Conservation (phyloP, 92 coral and sea anemone genomes). For the Palythoa grandiflora region DNA sequence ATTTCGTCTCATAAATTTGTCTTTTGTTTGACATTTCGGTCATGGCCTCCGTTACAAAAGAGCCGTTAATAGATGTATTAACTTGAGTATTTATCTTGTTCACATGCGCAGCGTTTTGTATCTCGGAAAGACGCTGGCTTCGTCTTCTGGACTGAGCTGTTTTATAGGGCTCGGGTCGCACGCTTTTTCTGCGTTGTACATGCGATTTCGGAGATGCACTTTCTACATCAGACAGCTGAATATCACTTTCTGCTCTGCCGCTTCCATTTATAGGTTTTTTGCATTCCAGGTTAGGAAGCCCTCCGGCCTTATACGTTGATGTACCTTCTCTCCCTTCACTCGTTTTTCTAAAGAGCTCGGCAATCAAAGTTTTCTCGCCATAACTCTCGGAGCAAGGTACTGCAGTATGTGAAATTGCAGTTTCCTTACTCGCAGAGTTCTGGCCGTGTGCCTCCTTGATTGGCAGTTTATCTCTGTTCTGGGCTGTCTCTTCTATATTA, state of each 20-base stretch:
- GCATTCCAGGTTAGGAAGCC: not conserved
- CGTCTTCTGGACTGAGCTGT: constrained; percentile 12
- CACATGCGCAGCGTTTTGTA: not conserved
- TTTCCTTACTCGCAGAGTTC: not conserved
- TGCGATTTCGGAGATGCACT: not conserved
- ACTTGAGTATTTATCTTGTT: not conserved
- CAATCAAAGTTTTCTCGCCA: not conserved
- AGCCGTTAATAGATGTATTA: not conserved
- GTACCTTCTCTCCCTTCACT: not conserved
- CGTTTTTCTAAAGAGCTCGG: not conserved
- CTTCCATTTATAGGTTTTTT: not conserved
- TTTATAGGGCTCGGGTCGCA: constrained; percentile 30
- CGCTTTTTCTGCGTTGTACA: constrained; percentile 21
- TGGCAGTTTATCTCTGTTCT: not conserved
- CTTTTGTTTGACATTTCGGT: not conserved
- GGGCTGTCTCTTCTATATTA: not conserved
- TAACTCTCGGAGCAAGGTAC: not conserved
- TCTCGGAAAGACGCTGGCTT: constrained; percentile 6
- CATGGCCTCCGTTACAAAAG: not conserved
- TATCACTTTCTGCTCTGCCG: not conserved
- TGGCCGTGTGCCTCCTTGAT: not conserved
- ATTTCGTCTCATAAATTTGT: not conserved
- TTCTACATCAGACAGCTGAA: not conserved
- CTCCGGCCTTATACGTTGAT: not conserved
- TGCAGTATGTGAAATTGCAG: not conserved